A percentile compares a stretch with the other conserved stretches of the same genome.
Conservation (phyloP, 2,888 invertebrate species). For the Drosophila acutilabella region DNA sequence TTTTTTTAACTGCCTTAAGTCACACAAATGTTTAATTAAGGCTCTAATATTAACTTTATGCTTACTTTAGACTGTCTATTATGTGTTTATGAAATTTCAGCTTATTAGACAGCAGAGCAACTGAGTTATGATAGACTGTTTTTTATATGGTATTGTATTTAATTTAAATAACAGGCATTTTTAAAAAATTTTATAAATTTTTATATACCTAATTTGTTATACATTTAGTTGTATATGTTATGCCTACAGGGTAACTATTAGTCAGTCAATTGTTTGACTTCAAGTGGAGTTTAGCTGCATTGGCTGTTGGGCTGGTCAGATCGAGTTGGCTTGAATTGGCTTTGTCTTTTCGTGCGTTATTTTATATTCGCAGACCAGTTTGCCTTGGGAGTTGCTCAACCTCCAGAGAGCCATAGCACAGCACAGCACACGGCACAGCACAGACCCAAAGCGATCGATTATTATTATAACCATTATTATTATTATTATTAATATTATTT, state of each 20-base stretch:
- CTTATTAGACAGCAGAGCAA: not conserved
- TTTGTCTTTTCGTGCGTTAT: slow-evolving; percentile 38
- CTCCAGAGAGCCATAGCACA: slow-evolving; percentile 52
- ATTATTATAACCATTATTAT: slow-evolving; percentile 37
- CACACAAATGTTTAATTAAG: not conserved
- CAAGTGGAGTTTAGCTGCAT: slow-evolving; percentile 16
- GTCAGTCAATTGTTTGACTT: not conserved
- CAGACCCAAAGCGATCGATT: slow-evolving; percentile 53
- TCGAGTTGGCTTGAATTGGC: slow-evolving; percentile 23
- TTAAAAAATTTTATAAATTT: too few relatives aligned
- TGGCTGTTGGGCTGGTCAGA: slow-evolving; percentile 24
- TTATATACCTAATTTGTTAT: too few relatives aligned
- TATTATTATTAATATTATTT: slow-evolving; percentile 44
- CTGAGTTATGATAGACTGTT: not conserved
- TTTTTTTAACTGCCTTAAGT: too few relatives aligned
- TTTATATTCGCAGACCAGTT: slow-evolving; percentile 73
- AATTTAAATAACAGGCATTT: not conserved
- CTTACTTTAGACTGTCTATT: not conserved
- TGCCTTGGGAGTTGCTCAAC: slow-evolving; percentile 82
- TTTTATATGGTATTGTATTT: not conserved
- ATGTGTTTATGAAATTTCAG: not conserved
- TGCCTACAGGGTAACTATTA: not conserved
- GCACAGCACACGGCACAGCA: slow-evolving; percentile 14
- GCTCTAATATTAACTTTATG: not conserved
- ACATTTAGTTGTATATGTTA: too few relatives aligned